Percentiles rank a stretch among this genome's conserved stretches.
phyloP scores from a whole-genome alignment of 2,113 vertebrate species.

The Centropus bengalensis region DNA sequence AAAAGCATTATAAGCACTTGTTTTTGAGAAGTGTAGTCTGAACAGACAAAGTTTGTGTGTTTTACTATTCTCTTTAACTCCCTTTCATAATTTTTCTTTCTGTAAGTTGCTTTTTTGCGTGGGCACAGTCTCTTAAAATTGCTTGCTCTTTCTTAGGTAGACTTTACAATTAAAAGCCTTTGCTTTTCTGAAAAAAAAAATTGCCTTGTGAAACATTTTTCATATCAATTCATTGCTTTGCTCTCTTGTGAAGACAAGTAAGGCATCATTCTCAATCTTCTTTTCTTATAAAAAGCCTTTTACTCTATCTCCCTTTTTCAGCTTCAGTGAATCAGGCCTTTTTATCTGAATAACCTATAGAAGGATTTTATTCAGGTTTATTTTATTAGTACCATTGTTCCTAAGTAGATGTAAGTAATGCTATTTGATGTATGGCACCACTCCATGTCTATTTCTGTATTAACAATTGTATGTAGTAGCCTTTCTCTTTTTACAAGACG shows the following conservation, averaged over 20 bases:
- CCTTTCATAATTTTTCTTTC: neutral
- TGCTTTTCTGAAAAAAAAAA: constrained; percentile 26
- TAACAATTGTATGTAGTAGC: neutral
- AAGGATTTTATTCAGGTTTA: constrained; percentile 27
- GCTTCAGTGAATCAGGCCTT: neutral
- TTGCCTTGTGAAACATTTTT: constrained; percentile 20
- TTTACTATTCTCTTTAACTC: neutral
- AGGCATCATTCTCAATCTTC: constrained; percentile 1
- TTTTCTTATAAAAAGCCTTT: neutral
- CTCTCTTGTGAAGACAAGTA: neutral
- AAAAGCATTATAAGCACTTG: neutral
- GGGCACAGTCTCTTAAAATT: neutral
- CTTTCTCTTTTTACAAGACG: constrained; percentile 24
- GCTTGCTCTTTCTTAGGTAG: neutral
- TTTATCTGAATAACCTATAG: constrained; percentile 14
- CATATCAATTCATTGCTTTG: neutral
- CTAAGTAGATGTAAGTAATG: constrained; percentile 6
- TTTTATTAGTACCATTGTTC: constrained; percentile 54
- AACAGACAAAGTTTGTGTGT: neutral
- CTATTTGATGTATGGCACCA: neutral
- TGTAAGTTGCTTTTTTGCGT: neutral
- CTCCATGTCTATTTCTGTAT: constrained; percentile 17
- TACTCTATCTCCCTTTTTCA: neutral
- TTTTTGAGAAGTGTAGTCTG: neutral
- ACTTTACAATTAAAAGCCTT: neutral